phyloP scores from a whole-genome alignment of 2,113 vertebrate species.

The Psilopogon haemacephalus region DNA sequence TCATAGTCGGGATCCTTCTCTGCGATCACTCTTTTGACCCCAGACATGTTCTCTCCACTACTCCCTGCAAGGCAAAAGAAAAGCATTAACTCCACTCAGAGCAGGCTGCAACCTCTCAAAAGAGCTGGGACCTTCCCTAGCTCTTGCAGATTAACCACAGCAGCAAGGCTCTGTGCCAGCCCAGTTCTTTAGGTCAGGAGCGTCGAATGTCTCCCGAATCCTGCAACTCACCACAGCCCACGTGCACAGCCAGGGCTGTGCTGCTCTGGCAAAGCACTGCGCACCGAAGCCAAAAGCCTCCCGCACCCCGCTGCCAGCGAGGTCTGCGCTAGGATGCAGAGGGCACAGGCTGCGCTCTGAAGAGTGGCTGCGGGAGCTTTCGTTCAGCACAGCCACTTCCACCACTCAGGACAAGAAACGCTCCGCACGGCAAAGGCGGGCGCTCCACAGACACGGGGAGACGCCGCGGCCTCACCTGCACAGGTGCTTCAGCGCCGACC shows the following conservation, averaged over 20 bases:
- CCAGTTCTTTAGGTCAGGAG: accelerated
- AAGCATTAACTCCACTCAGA: neutral
- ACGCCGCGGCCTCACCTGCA: neutral
- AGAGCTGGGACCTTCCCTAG: neutral
- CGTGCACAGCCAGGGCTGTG: neutral
- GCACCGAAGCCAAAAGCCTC: neutral
- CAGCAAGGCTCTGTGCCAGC: too few species aligned
- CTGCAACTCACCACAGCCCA: neutral
- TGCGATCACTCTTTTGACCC: conserved; percentile 90
- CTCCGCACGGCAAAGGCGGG: too few species aligned
- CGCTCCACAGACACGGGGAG: too few species aligned
- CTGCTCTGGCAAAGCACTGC: neutral
- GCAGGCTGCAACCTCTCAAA: too few species aligned
- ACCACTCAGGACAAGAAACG: too few species aligned
- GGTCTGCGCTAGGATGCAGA: neutral
- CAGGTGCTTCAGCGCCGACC: neutral
- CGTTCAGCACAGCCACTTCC: neutral
- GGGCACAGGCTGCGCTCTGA: neutral
- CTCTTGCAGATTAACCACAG: too few species aligned
- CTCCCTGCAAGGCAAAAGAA: neutral
- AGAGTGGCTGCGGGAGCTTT: neutral
- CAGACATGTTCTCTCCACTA: conserved; percentile 83
- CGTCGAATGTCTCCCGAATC: neutral
- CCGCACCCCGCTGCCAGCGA: too few species aligned
- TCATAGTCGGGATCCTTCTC: conserved; percentile 96